Base-by-base conservation (phyloP, 2,888 invertebrate species). In the Oxytorus armatus region DNA sequence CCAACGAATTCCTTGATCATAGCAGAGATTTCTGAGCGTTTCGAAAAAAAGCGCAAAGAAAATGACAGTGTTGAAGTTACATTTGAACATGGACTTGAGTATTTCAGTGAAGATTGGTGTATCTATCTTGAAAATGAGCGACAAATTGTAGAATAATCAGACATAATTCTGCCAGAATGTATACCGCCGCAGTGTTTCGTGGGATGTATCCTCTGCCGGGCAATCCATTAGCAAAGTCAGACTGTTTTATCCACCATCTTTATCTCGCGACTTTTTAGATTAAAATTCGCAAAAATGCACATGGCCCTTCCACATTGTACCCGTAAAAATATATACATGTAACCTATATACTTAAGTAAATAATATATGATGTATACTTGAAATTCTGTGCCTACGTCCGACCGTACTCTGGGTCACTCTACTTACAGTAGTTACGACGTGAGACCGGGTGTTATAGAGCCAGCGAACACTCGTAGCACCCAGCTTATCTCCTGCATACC, bases 191-290 rank as follows among this genome's bases (percentile, higher is more conserved):
- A 8, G 23, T 36, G 10, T 25, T 61, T 44, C 25, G n/a, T 44
- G 21, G 36, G 18, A 14, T 3, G 42, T n/a, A 23, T 25, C 44
- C n/a, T 44, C 18, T 57, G n/a, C 33, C 21, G 33, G 61, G 61
- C 61, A 76, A 69, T 76, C 76, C 76, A 69, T 77, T 77, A 77
- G 70, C 61, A 51, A 57, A 63, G 63, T 63, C 47, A 11, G 14
- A 10, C 1, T 65, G 55, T 33, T 63, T 57, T 18, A 25, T 8
- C 16, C 61, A 16, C 57, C 44, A 44, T 65, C 65, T 55, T 65
- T 36, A 23, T 33, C 14, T 44, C 55, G 39, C 59, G 36, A 21
- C 5, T 33, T 8, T 33, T 42, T 59, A 23, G 72, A 77, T 77
- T 72, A 72, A 77, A 72, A 66, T 77, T 42, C 59, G 21, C 51